phyloP scores from a whole-genome alignment of 2,888 invertebrate species.

The Erebia epiphron region DNA sequence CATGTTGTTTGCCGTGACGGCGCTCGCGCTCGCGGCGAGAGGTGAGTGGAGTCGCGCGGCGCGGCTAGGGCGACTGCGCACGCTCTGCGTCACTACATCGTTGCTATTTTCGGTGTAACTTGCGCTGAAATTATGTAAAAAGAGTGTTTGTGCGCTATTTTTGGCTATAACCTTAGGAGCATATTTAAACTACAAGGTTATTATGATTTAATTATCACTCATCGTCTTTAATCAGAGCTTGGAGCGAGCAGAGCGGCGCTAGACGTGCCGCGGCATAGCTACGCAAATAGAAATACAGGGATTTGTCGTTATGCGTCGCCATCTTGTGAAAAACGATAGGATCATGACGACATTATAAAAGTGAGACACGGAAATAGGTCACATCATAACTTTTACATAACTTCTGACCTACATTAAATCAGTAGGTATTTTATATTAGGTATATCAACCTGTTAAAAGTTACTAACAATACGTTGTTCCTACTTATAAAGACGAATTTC shows the following conservation, averaged over 20 bases:
- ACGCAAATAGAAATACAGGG: slow-evolving; percentile 83
- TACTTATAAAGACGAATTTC: not conserved
- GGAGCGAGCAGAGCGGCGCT: slow-evolving; percentile 42
- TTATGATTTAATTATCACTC: slow-evolving; percentile 33
- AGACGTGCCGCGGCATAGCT: slow-evolving; percentile 64
- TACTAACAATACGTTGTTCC: not conserved
- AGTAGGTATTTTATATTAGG: not conserved
- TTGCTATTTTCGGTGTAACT: slow-evolving; percentile 80
- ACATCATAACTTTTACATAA: slow-evolving; percentile 48
- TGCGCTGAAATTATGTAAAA: slow-evolving; percentile 84
- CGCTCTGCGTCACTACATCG: slow-evolving; percentile 48
- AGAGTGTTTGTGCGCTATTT: slow-evolving; percentile 80
- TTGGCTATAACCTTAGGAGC: slow-evolving; percentile 76
- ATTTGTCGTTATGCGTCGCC: slow-evolving; percentile 80
- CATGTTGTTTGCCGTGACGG: slow-evolving; percentile 71
- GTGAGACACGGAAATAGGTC: slow-evolving; percentile 68
- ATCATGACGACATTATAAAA: slow-evolving; percentile 76
- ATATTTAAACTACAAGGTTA: slow-evolving; percentile 68
- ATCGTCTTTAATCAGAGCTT: slow-evolving; percentile 39
- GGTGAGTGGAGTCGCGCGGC: slow-evolving; percentile 63
- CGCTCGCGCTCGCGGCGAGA: slow-evolving; percentile 72
- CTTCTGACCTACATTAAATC: slow-evolving; percentile 26
- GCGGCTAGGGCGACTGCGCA: slow-evolving; percentile 12
- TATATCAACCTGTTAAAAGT: too few relatives aligned
- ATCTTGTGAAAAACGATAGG: slow-evolving; percentile 83